Evolutionary conservation across 2,888 invertebrate species (phyloP), one percentile per base, ranked within the genome.

Genomic region (Ptychoptera albimana): DNA sequence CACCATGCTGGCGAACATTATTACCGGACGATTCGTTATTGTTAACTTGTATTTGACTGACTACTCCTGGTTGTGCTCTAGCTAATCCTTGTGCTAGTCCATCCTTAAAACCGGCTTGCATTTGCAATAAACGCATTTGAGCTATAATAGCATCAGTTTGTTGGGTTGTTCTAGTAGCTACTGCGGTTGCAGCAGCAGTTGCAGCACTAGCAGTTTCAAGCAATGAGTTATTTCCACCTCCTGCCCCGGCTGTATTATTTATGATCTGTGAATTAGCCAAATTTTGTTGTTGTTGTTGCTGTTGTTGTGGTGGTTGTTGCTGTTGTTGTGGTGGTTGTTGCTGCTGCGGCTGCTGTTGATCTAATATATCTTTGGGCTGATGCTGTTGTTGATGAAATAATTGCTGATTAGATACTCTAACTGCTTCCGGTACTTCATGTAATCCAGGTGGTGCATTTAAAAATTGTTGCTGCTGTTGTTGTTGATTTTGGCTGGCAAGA

Each of bases 381-480:
- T 51, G 45, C 50, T 62, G 62, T 44, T 63, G 64, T 50, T 64
- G 64, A 51, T 66, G 63, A 45, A 63, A 59, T 41, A 62, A 51
- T 52, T 71, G 71, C 50, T 73, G 73, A 44, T 69, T 66, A 32
- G 70, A 63, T 46, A 71, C 72, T 35, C 72, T 63, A 7, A 73
- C 72, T 5, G 74, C 72, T 50, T 74, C 74, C 8, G 74, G 71
- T 23, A 75, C 72, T 55, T 75, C 74, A 53, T 74, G 74, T 44
- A 75, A 57, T 31, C 72, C 72, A 14, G 65, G 64, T 11, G 64
- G 64, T 3, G 64, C 64, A 46, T 58, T 61, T 13, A 64, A 49
- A 47, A 64, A 61, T 48, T 62, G 61, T 16, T 63, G 48, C 55
- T 68, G 61, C 56, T 69, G 61, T n/a, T n/a, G n/a, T 56, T 68